A percentile compares a stretch with the other conserved stretches of the same genome.
phyloP scores from a whole-genome alignment of 2,797 vertebrate genomes.

The Semotilus atromaculatus region DNA sequence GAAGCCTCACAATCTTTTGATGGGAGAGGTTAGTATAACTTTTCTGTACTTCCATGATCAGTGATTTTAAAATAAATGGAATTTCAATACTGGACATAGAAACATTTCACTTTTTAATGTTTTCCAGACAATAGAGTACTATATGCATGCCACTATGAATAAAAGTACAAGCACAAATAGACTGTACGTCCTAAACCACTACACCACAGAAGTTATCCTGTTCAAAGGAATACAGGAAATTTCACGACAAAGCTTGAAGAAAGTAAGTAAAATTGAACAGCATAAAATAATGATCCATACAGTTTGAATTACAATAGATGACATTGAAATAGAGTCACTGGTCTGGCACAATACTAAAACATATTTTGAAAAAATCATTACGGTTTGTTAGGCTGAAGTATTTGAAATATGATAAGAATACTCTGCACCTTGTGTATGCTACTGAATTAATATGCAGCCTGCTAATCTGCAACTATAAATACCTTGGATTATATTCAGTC shows the following conservation, averaged over 20 bases:
- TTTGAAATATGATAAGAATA: not conserved
- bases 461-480: not conserved
- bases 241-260: not conserved
- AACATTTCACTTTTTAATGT: not conserved
- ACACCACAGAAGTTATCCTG: not conserved
- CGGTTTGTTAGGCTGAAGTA: not conserved
- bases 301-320: not conserved
- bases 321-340: not conserved
- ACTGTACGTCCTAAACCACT: not conserved
- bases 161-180: not conserved
- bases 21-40: not conserved
- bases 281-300: not conserved
- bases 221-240: not conserved
- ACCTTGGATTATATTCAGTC: not conserved
- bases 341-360: not conserved
- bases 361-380: not conserved
- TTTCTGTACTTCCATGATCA: not conserved
- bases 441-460: not conserved
- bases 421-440: not conserved
- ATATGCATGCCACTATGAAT: not conserved
- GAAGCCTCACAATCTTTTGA: not conserved
- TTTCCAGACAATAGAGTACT: constrained; percentile 3
- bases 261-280: not conserved
- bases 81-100: not conserved
- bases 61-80: not conserved